A percentile compares a stretch with the other conserved stretches of the same genome.
Conservation (phyloP, 1,140 invertebrate genomes). For the Cepaea nemoralis region DNA sequence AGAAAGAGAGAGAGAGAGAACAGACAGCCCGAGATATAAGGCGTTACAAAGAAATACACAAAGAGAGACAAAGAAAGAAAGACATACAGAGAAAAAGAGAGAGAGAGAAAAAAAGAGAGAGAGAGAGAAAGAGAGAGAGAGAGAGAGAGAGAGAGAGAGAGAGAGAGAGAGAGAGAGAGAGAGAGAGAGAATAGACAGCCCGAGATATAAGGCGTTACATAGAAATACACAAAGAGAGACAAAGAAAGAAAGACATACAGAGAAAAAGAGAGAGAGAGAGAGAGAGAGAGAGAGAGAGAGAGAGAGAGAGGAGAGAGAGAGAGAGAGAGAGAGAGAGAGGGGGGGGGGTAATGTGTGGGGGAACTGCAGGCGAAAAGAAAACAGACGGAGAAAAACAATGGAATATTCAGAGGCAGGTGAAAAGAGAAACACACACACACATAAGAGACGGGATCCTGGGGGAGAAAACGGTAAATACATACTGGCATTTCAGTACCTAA, state of each 20-base stretch:
- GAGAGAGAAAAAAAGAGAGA: constrained; percentile 10
- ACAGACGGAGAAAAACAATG: no score
- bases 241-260: constrained; percentile 26
- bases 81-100: constrained; percentile 34
- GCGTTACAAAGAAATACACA: constrained; percentile 3
- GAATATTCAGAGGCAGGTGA: no score
- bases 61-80: constrained; percentile 6
- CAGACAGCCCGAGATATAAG: background rate
- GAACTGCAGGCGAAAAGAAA: background rate
- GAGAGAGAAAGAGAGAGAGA: constrained; percentile 1
- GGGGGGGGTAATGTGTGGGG: background rate
- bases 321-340: background rate
- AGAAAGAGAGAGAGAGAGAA: background rate
- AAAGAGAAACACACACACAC: no score
- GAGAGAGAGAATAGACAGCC: background rate
- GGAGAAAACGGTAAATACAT: no score
- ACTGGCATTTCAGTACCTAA: no score
- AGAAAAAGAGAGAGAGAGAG: constrained; percentile 16
- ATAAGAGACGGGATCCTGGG: no score
- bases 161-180: constrained; percentile 1
- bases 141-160: background rate
- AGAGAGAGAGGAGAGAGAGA: constrained; percentile 8
- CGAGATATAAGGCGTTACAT: constrained; percentile 10
- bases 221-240: constrained; percentile 12
- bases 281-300: constrained; percentile 20